Evolutionary conservation across 2,113 vertebrate species (phyloP).

Genomic region (Pampusana beccarii): DNA sequence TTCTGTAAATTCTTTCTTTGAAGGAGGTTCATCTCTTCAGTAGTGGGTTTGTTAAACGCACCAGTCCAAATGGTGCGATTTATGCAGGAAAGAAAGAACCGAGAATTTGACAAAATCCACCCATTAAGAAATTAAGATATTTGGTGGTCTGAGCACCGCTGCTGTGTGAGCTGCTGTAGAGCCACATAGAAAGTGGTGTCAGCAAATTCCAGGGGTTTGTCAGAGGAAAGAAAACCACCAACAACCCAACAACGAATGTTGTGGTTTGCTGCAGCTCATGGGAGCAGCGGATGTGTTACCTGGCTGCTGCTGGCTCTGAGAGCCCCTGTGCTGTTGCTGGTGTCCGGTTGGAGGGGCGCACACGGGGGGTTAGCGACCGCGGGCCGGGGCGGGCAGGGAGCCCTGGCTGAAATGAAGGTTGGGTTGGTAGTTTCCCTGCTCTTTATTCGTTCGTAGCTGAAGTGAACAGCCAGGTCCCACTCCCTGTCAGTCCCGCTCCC

Average conservation of each 20-base stretch:
- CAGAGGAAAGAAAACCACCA: not conserved
- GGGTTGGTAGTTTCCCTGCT: not conserved
- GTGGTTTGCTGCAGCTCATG: not conserved
- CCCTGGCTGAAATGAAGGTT: not conserved
- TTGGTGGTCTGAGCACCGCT: not conserved
- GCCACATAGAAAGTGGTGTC: not conserved
- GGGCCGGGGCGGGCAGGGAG: not conserved
- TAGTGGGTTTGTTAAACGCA: not conserved
- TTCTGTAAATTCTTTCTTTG: not conserved
- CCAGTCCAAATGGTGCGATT: not conserved
- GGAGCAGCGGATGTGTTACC: not conserved
- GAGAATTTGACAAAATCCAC: not conserved
- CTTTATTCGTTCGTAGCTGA: not conserved
- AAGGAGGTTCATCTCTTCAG: not conserved
- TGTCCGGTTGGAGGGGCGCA: too few species aligned
- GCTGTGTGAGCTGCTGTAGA: not conserved
- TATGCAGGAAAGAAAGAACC: not conserved
- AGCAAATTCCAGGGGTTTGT: constrained; percentile 4
- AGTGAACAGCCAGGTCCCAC: not conserved
- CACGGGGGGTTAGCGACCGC: too few species aligned
- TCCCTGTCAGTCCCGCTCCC: not conserved
- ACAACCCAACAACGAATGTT: not conserved
- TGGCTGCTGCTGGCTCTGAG: not conserved
- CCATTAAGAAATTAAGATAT: not conserved
- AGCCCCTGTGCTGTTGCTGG: rapidly evolving